phyloP scores from a whole-genome alignment of 2,113 vertebrate species.

The Argyrosomus japonicus region DNA sequence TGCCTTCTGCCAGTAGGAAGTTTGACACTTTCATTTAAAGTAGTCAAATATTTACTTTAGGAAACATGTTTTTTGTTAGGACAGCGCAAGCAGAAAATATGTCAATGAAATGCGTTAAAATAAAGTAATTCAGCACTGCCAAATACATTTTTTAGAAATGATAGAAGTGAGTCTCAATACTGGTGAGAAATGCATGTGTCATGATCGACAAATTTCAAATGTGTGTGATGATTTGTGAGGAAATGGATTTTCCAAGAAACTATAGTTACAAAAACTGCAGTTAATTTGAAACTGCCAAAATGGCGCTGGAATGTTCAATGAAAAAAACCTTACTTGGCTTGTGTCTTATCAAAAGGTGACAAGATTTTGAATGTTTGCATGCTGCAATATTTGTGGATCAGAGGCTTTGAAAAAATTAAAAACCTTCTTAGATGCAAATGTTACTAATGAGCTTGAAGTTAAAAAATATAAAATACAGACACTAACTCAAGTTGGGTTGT shows the following conservation, averaged over 20 bases:
- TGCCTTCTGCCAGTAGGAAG: slow-evolving; percentile 28
- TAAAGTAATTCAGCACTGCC: not conserved
- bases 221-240: not conserved
- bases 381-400: not conserved
- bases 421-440: not conserved
- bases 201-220: not conserved
- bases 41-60: slow-evolving; percentile 4
- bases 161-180: not conserved
- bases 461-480: not conserved
- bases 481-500: not conserved
- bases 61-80: slow-evolving; percentile 11
- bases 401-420: not conserved
- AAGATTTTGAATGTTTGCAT: not conserved
- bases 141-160: not conserved
- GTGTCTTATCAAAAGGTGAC: no score
- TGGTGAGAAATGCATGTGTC: not conserved
- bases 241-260: slow-evolving; percentile 1
- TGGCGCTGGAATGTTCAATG: not conserved
- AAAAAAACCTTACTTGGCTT: not conserved
- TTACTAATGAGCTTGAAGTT: not conserved
- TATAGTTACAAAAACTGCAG: no score
- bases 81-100: not conserved
- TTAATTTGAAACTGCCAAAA: not conserved
- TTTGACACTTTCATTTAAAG: slow-evolving; percentile 60
- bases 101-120: not conserved